Evolutionary conservation across 2,797 vertebrate species (phyloP), one percentile per base, ranked within the genome.

Genomic region (Stomatorhinus walkeri): DNA sequence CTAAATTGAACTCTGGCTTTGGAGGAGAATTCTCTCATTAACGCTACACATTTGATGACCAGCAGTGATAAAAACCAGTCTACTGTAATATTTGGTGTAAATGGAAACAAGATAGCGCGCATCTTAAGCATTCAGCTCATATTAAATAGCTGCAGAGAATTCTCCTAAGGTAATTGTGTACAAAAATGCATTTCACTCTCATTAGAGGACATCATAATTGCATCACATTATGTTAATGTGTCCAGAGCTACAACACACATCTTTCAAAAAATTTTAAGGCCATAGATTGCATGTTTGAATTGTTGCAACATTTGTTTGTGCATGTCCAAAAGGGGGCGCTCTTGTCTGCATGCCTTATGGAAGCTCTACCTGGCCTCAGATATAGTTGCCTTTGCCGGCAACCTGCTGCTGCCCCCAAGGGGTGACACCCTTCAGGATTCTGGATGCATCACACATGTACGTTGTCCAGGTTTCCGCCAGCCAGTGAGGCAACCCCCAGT

Each of bases 81-180:
- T 28, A 72, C 83, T 89, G 59, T 51, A 87, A 89, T 89, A 46
- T 86, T 51, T 89, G 48, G 88, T 61, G 87, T 36, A 72, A 89
- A 56, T 86, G 56, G 49, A 86, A 54, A 87, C 59, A 46, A 87
- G 85, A 59, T 40, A 76, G 3, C 6, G 16, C 19, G 49, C 46
- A 46, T 89, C 43, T 83, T 28, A 43, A 87, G 61, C 32, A 40
- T 19, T 19, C 28, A 32, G 61, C 48, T 43, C 81, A 85, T 14
- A 85, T 87, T 72, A 72, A 87, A 87, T 19, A 43, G 49, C 10
- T 22, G 32, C 46, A 24, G 36, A 86, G 88, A 56, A 88, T 72
- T 85, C 83, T 32, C 54, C 49, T 52, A 22, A 88, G 51, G 88
- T 85, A 52, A 89, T 72, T 68, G 84, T 52, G 59, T 86, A 89